Conservation (phyloP, 2,113 vertebrate genomes). For the Cercopithecus mona region DNA sequence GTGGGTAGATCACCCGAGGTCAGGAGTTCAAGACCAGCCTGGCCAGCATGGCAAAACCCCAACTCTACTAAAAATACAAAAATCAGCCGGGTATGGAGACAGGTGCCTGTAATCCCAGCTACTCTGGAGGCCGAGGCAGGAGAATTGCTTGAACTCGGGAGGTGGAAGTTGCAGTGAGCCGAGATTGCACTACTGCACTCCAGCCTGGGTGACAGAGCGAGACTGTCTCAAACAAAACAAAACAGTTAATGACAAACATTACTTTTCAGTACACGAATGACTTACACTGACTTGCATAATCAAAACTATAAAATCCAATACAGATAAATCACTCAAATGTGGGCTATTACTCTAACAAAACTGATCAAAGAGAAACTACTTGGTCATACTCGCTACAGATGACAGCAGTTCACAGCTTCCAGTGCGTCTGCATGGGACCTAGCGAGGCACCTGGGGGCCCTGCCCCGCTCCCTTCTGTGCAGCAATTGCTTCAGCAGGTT, state of each 20-base stretch:
- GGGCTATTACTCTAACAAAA: rapidly evolving
- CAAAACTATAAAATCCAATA: neutral
- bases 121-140: too few relatives aligned
- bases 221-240: too few relatives aligned
- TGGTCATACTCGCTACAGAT: rapidly evolving
- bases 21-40: too few relatives aligned
- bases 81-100: too few relatives aligned
- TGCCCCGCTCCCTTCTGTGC: rapidly evolving
- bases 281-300: rapidly evolving
- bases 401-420: rapidly evolving
- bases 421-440: rapidly evolving
- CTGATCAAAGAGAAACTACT: rapidly evolving
- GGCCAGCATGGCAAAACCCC: too few relatives aligned
- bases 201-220: too few relatives aligned
- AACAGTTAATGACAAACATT: neutral
- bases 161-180: too few relatives aligned
- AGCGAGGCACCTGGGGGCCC: rapidly evolving
- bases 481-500: neutral
- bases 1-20: too few relatives aligned
- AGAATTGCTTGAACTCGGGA: too few relatives aligned
- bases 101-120: too few relatives aligned
- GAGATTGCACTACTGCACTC: too few relatives aligned
- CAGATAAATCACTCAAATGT: rapidly evolving
- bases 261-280: rapidly evolving
- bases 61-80: too few relatives aligned